Evolutionary conservation across 2,888 invertebrate species (phyloP), one percentile per base, ranked within the genome.

Genomic region (Periphyllus acericola): DNA sequence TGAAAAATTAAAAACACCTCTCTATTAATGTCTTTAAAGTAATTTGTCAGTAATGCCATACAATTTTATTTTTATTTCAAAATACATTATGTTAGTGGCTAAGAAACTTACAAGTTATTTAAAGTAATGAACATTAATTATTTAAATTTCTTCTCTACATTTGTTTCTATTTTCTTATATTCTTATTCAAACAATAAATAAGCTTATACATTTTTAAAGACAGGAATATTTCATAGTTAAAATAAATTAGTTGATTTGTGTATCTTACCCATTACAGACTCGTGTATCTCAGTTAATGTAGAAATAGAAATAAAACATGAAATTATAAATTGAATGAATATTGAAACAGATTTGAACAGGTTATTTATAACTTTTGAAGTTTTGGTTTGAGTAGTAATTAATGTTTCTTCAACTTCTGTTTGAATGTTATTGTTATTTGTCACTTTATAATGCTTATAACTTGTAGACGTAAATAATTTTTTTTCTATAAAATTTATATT

Each of bases 401-500:
- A 72, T 60, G 36, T 72, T 60, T 86, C 80, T 75, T 75, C 40
- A 46, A 60, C 60, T 83, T 74, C 66, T 72, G 72, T 36, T n/a
- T 72, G 29, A 72, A 32, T 80, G 40, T 80, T 55, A 17, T 55
- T 74, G n/a, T 74, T 29, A 66, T 81, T 46, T 74, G 3, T 87
- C 81, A 66, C 19, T 74, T 60, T 80, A 34, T 46, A 76, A 40
- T 87, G 66, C 66, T 74, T 80, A n/a, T 72, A 66, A 17, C 72
- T 87, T 60, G 71, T 81, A 40, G 80, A 46, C 25, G 60, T 74
- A 87, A 87, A 87, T 72, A 87, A 80, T 32, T 81, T 80, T 74
- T 14, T 87, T 87, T 46, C 87, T 87, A 72, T 74, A 66, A 79
- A 79, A 80, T 72, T 36, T 78, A 60, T 60, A 29, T 86, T 55